A percentile compares a stretch with the other conserved stretches of the same genome.
Conservation (phyloP, 2,113 vertebrate species). For the Aix galericulata region DNA sequence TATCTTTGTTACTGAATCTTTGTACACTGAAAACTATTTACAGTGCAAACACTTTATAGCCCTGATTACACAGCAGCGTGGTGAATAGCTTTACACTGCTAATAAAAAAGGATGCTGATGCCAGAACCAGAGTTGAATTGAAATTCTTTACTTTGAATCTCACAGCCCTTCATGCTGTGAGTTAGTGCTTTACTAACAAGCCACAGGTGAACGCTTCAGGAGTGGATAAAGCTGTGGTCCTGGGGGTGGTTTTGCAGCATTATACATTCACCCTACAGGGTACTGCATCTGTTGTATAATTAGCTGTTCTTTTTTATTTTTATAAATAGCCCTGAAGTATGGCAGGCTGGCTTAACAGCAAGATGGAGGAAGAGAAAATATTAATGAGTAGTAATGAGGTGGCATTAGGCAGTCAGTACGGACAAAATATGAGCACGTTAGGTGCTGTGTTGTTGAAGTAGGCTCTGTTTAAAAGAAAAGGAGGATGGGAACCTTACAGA, state of each 20-base stretch:
- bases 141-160: slow-evolving; percentile 14
- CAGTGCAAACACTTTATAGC: slow-evolving; percentile 7
- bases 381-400: slow-evolving; percentile 29
- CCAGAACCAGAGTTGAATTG: not conserved
- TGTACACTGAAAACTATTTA: not conserved
- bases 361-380: not conserved
- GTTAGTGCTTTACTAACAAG: slow-evolving; percentile 21
- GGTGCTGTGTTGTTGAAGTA: not conserved
- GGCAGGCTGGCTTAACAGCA: slow-evolving; percentile 7
- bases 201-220: slow-evolving; percentile 29
- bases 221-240: not conserved
- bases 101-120: slow-evolving; percentile 27
- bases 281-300: slow-evolving; percentile 11
- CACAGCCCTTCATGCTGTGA: not conserved
- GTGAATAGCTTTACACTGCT: slow-evolving; percentile 21
- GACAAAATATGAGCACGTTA: not conserved
- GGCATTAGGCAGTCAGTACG: not conserved
- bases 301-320: slow-evolving; percentile 21
- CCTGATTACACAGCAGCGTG: slow-evolving; percentile 4
- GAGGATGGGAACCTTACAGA: not conserved
- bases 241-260: not conserved
- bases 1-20: slow-evolving; percentile 1
- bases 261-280: not conserved
- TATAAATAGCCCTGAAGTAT: not conserved
- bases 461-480: slow-evolving; percentile 17